A percentile compares a stretch with the other conserved stretches of the same genome.
Conservation (phyloP, 1,140 invertebrate genomes). For the Meteorus sp. region DNA sequence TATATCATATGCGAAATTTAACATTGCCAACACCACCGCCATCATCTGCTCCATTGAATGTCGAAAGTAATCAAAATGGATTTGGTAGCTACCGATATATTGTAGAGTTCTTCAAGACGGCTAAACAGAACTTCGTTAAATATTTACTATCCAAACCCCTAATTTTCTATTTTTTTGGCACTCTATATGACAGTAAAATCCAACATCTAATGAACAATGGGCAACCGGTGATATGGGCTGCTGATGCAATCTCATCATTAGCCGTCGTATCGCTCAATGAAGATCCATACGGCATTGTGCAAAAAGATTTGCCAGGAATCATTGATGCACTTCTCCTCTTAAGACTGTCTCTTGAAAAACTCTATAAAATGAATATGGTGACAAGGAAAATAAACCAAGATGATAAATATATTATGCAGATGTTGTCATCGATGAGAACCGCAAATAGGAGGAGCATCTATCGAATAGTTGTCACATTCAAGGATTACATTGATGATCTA, state of each 20-base stretch:
- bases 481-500: slow-evolving; percentile 69
- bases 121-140: slow-evolving; percentile 39
- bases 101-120: slow-evolving; percentile 40
- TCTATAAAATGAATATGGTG: slow-evolving; percentile 67
- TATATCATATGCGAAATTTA: slow-evolving; percentile 50
- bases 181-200: slow-evolving; percentile 69
- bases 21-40: slow-evolving; percentile 1
- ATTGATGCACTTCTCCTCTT: slow-evolving; percentile 67
- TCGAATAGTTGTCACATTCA: slow-evolving; percentile 70
- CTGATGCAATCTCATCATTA: slow-evolving; percentile 70
- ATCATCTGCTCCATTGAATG: no score
- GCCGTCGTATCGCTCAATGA: slow-evolving; percentile 70
- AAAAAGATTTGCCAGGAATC: slow-evolving; percentile 73
- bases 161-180: slow-evolving; percentile 72
- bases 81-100: no score
- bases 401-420: slow-evolving; percentile 65
- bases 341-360: slow-evolving; percentile 71
- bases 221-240: slow-evolving; percentile 71
- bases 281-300: slow-evolving; percentile 79
- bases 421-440: slow-evolving; percentile 64
- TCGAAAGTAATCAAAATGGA: no score
- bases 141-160: slow-evolving; percentile 60
- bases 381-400: slow-evolving; percentile 63
- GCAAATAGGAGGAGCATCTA: slow-evolving; percentile 75
- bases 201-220: slow-evolving; percentile 66